A percentile compares a stretch with the other conserved stretches of the same genome.
Evolutionary conservation across 2,888 invertebrate species (phyloP).

Genomic region (Eucera pruinosa): DNA sequence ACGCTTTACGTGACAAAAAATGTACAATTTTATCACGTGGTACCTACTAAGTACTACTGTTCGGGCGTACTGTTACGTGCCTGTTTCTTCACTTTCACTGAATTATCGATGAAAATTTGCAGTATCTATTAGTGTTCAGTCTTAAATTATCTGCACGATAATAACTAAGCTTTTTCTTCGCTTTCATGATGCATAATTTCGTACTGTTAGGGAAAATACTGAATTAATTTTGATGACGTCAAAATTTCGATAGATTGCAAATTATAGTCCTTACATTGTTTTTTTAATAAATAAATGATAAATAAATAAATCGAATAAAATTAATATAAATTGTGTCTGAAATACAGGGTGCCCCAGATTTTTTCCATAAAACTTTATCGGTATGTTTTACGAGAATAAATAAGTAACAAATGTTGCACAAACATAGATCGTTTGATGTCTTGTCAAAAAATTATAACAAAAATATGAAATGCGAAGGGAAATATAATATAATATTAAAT

Average conservation of each 20-base stretch:
- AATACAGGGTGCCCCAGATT: no score
- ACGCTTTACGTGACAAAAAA: background rate
- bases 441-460: no score
- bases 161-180: constrained; percentile 12
- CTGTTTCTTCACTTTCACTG: constrained; percentile 15
- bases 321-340: no score
- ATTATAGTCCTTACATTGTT: no score
- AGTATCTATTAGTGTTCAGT: background rate
- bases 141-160: background rate
- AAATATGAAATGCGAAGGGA: no score
- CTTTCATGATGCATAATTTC: constrained; percentile 21
- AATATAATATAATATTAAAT: no score
- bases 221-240: background rate
- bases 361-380: no score
- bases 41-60: background rate
- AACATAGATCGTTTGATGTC: no score
- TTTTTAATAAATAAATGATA: no score
- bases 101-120: constrained; percentile 19
- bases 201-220: background rate
- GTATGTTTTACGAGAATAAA: no score
- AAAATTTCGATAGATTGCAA: background rate
- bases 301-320: no score
- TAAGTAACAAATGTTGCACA: no score
- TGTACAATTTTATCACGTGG: background rate
- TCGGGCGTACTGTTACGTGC: background rate